Percentiles rank a stretch among this genome's conserved stretches.
Conservation (phyloP, 2,113 vertebrate genomes). For the Aegotheles bennettii region DNA sequence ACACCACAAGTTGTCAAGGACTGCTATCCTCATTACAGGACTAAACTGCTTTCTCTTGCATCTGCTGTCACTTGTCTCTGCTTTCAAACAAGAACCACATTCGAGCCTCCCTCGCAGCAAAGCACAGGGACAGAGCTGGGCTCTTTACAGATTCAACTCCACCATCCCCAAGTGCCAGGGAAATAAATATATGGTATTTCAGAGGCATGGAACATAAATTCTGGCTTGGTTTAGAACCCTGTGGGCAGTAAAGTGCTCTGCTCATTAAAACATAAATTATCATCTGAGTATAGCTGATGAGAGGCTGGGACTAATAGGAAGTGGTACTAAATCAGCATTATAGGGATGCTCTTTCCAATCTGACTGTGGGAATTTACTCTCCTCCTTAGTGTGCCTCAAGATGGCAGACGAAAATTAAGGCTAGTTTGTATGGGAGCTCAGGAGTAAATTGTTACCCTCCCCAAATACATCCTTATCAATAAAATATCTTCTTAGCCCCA, state of each 20-base stretch:
- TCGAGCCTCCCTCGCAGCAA: not conserved
- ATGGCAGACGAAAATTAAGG: not conserved
- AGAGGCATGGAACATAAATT: not conserved
- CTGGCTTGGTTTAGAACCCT: constrained; percentile 10
- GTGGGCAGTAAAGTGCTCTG: constrained; percentile 17
- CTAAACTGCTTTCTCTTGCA: not conserved
- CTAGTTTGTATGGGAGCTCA: not conserved
- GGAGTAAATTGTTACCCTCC: not conserved
- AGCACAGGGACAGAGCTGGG: not conserved
- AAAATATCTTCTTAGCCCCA: not conserved
- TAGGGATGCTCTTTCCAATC: not conserved
- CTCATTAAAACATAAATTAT: constrained; percentile 53
- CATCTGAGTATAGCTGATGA: not conserved
- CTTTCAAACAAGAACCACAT: not conserved
- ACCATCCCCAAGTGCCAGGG: not conserved
- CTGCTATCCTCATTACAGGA: not conserved
- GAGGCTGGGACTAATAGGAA: constrained; percentile 19
- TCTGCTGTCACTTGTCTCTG: not conserved
- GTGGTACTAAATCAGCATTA: constrained; percentile 20
- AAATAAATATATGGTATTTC: constrained; percentile 51
- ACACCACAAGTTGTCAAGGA: not conserved
- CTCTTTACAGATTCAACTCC: constrained; percentile 43
- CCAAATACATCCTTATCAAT: not conserved
- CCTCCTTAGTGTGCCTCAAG: not conserved
- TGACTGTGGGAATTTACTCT: not conserved